A percentile compares a stretch with the other conserved stretches of the same genome.
These are phyloP conservation scores for Drosophila malerkotliana DNA, from an alignment of 1,140 invertebrate genomes.

Conservation along the genomic window DNA sequence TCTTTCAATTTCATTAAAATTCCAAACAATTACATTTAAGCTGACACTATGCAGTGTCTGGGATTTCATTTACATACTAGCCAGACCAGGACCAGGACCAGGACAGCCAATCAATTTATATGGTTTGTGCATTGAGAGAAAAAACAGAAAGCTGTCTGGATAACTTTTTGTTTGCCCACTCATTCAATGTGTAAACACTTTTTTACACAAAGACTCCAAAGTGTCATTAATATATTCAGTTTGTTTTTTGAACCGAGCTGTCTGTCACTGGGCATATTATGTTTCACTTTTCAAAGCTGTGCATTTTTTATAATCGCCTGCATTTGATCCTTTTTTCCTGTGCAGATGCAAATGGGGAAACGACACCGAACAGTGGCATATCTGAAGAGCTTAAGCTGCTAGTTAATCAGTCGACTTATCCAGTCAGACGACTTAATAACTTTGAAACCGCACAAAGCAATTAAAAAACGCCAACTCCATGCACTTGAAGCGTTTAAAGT, in stretches of 20 bases:
- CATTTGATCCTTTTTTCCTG: neutral
- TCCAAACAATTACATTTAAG: slow-evolving; percentile 57
- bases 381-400: neutral
- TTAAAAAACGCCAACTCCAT: slow-evolving; percentile 36
- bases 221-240: neutral
- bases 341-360: neutral
- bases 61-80: slow-evolving; percentile 42
- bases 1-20: slow-evolving; percentile 75
- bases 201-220: neutral
- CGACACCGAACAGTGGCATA: neutral
- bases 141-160: neutral
- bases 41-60: slow-evolving; percentile 42
- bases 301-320: too few species aligned
- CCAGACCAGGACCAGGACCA: neutral
- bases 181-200: neutral
- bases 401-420: slow-evolving; percentile 20
- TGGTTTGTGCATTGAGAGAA: slow-evolving; percentile 4
- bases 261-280: neutral
- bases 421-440: slow-evolving; percentile 8
- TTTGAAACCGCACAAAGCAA: slow-evolving; percentile 17
- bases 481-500: slow-evolving; percentile 27
- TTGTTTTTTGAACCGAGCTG: neutral
- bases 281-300: neutral
- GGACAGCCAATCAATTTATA: slow-evolving; percentile 26
- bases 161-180: neutral